These are phyloP conservation scores for Cyprinodon variegatus DNA, from an alignment of 2,113 vertebrate genomes.

Conservation along the genomic window DNA sequence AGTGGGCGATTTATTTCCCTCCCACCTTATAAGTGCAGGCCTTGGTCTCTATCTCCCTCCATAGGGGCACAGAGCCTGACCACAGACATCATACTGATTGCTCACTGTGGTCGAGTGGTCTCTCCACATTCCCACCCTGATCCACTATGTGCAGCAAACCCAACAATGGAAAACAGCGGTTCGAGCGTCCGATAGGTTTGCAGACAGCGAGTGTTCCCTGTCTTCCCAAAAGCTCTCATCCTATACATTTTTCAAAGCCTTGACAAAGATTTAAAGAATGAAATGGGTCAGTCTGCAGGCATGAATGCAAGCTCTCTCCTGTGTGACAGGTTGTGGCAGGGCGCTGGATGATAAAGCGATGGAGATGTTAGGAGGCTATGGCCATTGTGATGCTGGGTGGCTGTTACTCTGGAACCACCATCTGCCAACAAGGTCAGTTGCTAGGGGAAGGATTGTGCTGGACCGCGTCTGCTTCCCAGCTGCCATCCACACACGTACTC, in stretches of 20 bases:
- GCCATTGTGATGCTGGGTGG: constrained; percentile 79
- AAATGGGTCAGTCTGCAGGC: background rate
- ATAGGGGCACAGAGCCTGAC: constrained; percentile 68
- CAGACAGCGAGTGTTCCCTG: constrained; percentile 39
- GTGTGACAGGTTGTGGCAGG: constrained; percentile 67
- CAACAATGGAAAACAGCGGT: constrained; percentile 68
- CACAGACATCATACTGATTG: constrained; percentile 76
- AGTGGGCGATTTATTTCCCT: constrained; percentile 42
- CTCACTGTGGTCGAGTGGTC: constrained; percentile 70
- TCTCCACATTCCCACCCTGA: constrained; percentile 73
- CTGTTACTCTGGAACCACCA: constrained; percentile 81
- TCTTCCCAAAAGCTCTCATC: constrained; percentile 50
- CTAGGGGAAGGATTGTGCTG: constrained; percentile 78
- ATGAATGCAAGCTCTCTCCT: constrained; percentile 53
- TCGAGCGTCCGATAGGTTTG: constrained; percentile 63
- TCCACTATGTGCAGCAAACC: constrained; percentile 67
- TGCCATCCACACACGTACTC: constrained; percentile 71
- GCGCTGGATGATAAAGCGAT: constrained; percentile 74
- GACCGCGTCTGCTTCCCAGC: constrained; percentile 82
- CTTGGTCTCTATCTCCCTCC: constrained; percentile 52
- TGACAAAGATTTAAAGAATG: background rate
- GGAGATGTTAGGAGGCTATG: constrained; percentile 81
- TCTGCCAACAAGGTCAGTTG: constrained; percentile 83
- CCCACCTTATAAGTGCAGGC: constrained; percentile 55
- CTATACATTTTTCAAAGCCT: constrained; percentile 20